Conservation (phyloP, 1,140 invertebrate genomes). For the Andrena cerasifolii region DNA sequence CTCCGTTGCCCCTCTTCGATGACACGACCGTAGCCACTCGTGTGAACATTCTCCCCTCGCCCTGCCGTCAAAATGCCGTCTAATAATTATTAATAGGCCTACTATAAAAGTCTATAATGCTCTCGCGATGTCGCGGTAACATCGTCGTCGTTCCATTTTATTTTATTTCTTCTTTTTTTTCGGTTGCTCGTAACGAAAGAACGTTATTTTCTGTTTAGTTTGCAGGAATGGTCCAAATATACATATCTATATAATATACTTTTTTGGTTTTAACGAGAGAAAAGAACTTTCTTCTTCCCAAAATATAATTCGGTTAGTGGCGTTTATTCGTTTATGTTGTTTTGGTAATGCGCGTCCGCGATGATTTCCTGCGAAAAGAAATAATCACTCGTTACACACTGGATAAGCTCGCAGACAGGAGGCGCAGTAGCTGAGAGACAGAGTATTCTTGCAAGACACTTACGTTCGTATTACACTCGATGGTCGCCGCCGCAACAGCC, state of each 20-base stretch:
- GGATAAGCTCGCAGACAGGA: neutral
- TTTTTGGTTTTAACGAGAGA: slow-evolving; percentile 83
- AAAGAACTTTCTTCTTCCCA: slow-evolving; percentile 82
- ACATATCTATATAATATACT: slow-evolving; percentile 83
- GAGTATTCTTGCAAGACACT: slow-evolving; percentile 51
- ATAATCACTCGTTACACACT: neutral
- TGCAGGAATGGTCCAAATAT: slow-evolving; percentile 83
- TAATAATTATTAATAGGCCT: slow-evolving; percentile 79
- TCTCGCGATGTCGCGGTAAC: slow-evolving; percentile 73
- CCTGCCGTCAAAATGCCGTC: slow-evolving; percentile 70
- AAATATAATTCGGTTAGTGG: slow-evolving; percentile 79
- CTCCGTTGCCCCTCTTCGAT: slow-evolving; percentile 60
- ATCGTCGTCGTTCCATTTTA: slow-evolving; percentile 66
- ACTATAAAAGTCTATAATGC: slow-evolving; percentile 77
- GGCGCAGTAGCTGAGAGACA: neutral
- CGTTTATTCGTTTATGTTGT: slow-evolving; percentile 80
- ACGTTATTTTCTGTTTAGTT: slow-evolving; percentile 79
- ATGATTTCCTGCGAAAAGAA: slow-evolving; percentile 78
- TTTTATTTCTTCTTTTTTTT: slow-evolving; percentile 55
- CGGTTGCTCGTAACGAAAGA: slow-evolving; percentile 80
- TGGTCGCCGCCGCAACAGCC: slow-evolving; percentile 78
- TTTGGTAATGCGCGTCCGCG: slow-evolving; percentile 78
- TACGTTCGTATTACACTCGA: slow-evolving; percentile 79
- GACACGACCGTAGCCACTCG: slow-evolving; percentile 69
- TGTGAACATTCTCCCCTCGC: slow-evolving; percentile 47